Evolutionary conservation across 2,797 vertebrate species (phyloP), one percentile per base, ranked within the genome.

Genomic region (Acestrorhynchus altus): DNA sequence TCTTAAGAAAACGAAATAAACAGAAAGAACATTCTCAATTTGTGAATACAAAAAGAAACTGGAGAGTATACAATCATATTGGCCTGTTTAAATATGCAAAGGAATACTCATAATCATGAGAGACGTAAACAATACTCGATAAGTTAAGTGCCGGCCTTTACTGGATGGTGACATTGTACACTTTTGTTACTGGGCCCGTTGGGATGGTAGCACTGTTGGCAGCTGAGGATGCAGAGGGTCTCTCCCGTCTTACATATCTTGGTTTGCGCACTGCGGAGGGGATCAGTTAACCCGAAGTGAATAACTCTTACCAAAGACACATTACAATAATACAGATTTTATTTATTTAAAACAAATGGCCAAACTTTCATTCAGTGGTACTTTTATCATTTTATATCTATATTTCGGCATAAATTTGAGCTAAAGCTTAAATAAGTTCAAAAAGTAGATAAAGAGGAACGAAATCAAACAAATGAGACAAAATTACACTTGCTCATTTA

Each of bases 201-300:
- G 93, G 81, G 6, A 91, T 87, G 16, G 91, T 80, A 74, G 90
- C 87, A 65, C 91, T 90, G 0, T 83, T 76, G 18, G 85, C 70
- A 1, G 86, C 74, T 42, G 89, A 87, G 1, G 89, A 82, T 44
- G 91, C 87, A 6, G 92, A 92, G 0, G 95, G 93, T 18, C 96
- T 89, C 74, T 97, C 97, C 54, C 95, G 93, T 72, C 97, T 84
- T 66, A 98, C 94, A 1, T 99, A 99, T 64, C 97, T 93, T 0
- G 94, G 94, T 89, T 98, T 98, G 82, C 96, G 92, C 85, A 93
- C 97, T 98, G 88, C 56, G 93, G 5, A 70, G 67, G 28, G 15
- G 57, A 83, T 42, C 8, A 74, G 24, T 54, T 49, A 26, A 24
- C 13, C 16, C 10, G 64, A 39, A 4, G 59, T 40, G 7, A 51